Conservation (phyloP, 2,113 vertebrate species). For the Spermophilus dauricus region DNA sequence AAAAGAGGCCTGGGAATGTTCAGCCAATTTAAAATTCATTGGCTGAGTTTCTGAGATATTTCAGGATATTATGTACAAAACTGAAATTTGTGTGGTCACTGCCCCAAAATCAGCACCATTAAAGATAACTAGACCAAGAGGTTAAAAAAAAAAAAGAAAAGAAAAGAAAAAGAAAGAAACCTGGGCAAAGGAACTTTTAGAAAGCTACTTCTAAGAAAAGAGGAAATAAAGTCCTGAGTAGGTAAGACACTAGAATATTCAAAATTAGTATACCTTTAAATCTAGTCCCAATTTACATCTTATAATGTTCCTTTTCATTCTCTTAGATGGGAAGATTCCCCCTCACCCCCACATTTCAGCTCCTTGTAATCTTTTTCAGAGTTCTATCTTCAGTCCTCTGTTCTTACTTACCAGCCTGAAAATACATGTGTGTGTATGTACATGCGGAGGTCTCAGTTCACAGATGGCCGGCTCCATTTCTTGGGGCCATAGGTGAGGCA, state of each 20-base stretch:
- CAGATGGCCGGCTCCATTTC: no score
- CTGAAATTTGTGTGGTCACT: conserved; percentile 54
- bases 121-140: background rate
- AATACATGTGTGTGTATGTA: background rate
- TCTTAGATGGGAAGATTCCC: background rate
- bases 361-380: background rate
- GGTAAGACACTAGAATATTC: background rate
- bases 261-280: background rate
- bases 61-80: conserved; percentile 44
- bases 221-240: conserved; percentile 29
- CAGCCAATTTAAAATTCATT: background rate
- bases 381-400: background rate
- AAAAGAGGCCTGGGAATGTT: conserved; percentile 26
- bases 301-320: background rate
- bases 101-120: conserved; percentile 39
- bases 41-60: conserved; percentile 42
- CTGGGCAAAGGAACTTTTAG: conserved; percentile 14
- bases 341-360: background rate
- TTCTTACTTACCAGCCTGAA: background rate
- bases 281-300: background rate
- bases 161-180: background rate
- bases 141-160: background rate
- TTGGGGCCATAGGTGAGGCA: no score
- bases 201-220: conserved; percentile 48
- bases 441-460: no score